A percentile compares a stretch with the other conserved stretches of the same genome.
Evolutionary conservation across 2,797 vertebrate species (phyloP).

Genomic region (Enteromius mattozi): DNA sequence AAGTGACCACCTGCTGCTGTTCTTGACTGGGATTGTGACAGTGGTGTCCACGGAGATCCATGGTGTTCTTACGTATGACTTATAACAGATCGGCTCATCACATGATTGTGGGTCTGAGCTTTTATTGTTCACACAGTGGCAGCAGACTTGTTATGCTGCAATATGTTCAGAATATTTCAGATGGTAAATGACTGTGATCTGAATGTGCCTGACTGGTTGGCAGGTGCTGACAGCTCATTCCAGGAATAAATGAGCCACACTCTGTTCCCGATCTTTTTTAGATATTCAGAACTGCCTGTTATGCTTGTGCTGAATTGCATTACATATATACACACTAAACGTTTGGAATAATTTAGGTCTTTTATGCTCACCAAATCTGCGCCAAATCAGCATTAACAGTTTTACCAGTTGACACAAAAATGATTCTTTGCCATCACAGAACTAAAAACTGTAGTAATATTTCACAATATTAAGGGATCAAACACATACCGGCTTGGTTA

Average conservation of each 20-base stretch:
- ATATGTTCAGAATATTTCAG: slow-evolving; percentile 23
- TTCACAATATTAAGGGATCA: not conserved
- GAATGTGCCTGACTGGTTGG: slow-evolving; percentile 35
- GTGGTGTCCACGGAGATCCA: not conserved
- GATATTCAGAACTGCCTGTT: not conserved
- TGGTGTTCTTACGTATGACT: not conserved
- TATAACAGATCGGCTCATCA: not conserved
- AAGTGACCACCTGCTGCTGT: slow-evolving; percentile 37
- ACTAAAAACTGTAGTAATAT: not conserved
- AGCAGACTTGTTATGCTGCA: slow-evolving; percentile 26
- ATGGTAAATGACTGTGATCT: slow-evolving; percentile 40
- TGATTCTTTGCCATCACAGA: not conserved
- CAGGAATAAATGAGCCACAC: slow-evolving; percentile 18
- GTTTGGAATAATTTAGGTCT: not conserved
- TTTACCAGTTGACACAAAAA: not conserved
- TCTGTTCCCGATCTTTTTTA: slow-evolving; percentile 25
- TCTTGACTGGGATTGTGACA: slow-evolving; percentile 2
- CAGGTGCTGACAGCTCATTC: slow-evolving; percentile 37
- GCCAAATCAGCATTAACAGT: not conserved
- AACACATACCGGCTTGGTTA: not conserved
- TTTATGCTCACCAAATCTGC: not conserved
- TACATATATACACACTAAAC: not conserved
- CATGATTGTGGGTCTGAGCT: not conserved
- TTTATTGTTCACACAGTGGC: slow-evolving; percentile 29
- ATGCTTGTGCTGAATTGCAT: not conserved